Percentiles rank a stretch among this genome's conserved stretches.
These are phyloP conservation scores for Spodoptera littoralis DNA, from an alignment of 2,888 invertebrate species.

Conservation along the genomic window DNA sequence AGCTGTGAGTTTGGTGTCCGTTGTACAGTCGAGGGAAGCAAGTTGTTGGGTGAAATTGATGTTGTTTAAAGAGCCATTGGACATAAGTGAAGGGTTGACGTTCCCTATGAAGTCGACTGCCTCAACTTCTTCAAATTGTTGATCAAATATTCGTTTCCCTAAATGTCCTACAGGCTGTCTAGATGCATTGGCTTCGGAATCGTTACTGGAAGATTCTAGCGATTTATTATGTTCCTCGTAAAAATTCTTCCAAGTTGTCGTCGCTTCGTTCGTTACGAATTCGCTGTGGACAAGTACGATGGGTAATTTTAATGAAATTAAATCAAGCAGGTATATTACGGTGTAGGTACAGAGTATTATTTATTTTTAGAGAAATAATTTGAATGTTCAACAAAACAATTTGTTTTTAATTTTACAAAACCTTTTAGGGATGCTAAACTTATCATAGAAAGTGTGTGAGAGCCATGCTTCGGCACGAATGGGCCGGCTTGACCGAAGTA, in stretches of 20 bases:
- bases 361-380: no score
- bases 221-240: slow-evolving; percentile 84
- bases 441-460: no score
- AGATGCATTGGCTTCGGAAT: slow-evolving; percentile 65
- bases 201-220: slow-evolving; percentile 78
- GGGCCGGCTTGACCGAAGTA: no score
- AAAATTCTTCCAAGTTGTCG: slow-evolving; percentile 84
- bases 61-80: slow-evolving; percentile 67
- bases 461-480: no score
- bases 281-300: slow-evolving; percentile 68
- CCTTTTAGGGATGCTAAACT: no score
- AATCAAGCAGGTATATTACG: no score
- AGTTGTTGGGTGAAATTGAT: slow-evolving; percentile 71
- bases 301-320: neutral
- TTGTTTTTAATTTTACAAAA: no score
- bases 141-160: slow-evolving; percentile 76
- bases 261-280: slow-evolving; percentile 81
- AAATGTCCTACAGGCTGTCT: slow-evolving; percentile 72
- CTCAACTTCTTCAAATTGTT: slow-evolving; percentile 80
- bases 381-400: no score
- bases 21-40: slow-evolving; percentile 67
- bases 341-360: no score
- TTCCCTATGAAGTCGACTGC: slow-evolving; percentile 67
- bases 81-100: slow-evolving; percentile 43
- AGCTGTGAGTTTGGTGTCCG: slow-evolving; percentile 63